These are phyloP conservation scores for Gila orcuttii DNA, from an alignment of 2,113 vertebrate genomes.

Conservation along the genomic window DNA sequence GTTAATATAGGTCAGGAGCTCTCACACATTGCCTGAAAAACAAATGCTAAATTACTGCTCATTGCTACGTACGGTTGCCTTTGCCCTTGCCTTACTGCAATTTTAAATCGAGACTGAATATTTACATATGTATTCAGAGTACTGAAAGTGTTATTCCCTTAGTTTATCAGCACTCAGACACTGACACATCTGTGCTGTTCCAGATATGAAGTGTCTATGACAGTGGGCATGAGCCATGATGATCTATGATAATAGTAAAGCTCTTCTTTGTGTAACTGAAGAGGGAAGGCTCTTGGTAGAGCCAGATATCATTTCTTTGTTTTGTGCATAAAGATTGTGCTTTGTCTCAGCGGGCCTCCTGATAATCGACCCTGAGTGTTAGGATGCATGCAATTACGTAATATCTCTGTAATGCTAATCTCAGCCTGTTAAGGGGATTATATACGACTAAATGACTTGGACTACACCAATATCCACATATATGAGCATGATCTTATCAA, in stretches of 20 bases:
- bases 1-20: constrained; percentile 59
- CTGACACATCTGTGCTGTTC: neutral
- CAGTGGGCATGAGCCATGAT: constrained; percentile 30
- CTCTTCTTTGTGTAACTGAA: constrained; percentile 19
- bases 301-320: constrained; percentile 22
- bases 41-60: neutral
- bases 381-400: constrained; percentile 40
- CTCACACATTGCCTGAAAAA: constrained; percentile 8
- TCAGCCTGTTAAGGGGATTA: constrained; percentile 38
- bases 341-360: constrained; percentile 20
- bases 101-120: neutral
- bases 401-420: constrained; percentile 51
- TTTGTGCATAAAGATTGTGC: constrained; percentile 29
- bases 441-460: constrained; percentile 19
- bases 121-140: neutral
- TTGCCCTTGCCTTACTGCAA: constrained; percentile 3
- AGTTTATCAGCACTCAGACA: constrained; percentile 42
- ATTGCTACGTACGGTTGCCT: neutral
- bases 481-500: constrained; percentile 28
- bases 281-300: neutral
- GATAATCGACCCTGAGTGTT: constrained; percentile 26
- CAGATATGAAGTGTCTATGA: constrained; percentile 43
- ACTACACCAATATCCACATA: neutral
- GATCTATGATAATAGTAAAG: constrained; percentile 36
- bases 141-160: neutral